Base-by-base conservation (phyloP, 1,140 invertebrate species). In the Zaprionus tsacasi region DNA sequence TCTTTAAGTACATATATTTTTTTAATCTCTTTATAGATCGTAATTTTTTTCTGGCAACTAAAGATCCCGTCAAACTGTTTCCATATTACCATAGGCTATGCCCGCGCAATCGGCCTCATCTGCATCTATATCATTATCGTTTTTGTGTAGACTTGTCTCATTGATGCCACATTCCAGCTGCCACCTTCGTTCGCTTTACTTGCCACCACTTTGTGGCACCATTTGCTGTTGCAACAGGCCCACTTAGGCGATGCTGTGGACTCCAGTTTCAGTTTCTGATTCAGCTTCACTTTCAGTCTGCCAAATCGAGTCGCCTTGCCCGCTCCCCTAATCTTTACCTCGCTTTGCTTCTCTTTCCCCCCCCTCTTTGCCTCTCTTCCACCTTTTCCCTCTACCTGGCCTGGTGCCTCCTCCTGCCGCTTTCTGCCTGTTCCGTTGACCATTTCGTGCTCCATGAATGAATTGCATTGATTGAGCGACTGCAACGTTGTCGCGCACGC, bases 401-500 rank as follows among this genome's bases (percentile, higher is more conserved):
- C 4, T 30, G 36, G 12, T 50, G 27, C 21, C 50, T 30, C 35
- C 50, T 35, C 35, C 12, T 43, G 33, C 36, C 36, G 30, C 27
- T 48, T 71, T 70, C 82, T 43, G 33, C 33, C 33, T 77, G 78
- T 68, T 79, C 7, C 17, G 66, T 64, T 83, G 83, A 45, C 77
- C 80, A 83, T 75, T 83, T 78, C 73, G 38, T 43, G 69, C 65
- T 89, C 85, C 79, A 88, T 88, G 83, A 89, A 88, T 88, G 85
- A 88, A 88, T 88, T 88, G 85, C 78, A 83, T 89, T 88, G 83
- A 88, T 88, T 88, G 85, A 76, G 61, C 56, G 68, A 57, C 52
- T 66, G 54, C 54, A 78, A 74, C 80, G 70, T 58, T 36, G 59
- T 40, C 33, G 27, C 78, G 71, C 82, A 87, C 82, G 82, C 82